Evolutionary conservation across 2,888 invertebrate genomes (phyloP).

Genomic region (Cataglyphis altisquamis): DNA sequence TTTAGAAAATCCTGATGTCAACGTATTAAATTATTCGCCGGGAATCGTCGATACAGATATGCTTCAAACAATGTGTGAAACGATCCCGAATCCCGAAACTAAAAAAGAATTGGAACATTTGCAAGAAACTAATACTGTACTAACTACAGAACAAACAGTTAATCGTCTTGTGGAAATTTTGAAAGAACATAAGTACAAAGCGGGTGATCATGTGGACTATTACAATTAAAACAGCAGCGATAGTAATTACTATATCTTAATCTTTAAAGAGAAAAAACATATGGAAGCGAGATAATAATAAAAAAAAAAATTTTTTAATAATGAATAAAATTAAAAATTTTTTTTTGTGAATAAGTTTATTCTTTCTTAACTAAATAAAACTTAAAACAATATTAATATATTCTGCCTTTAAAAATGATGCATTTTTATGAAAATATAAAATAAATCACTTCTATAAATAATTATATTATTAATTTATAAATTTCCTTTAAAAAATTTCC

Average conservation of each 20-base stretch:
- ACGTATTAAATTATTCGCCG: slow-evolving; percentile 96
- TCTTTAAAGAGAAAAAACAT: not conserved
- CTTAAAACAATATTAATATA: not conserved
- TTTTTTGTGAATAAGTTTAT: not conserved
- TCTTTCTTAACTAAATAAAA: not conserved
- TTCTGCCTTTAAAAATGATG: not conserved
- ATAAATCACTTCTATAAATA: not conserved
- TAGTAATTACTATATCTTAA: not conserved
- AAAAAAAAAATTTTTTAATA: no score
- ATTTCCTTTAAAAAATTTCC: not conserved
- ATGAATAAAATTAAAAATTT: no score
- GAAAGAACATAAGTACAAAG: slow-evolving; percentile 90
- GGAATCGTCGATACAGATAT: slow-evolving; percentile 97
- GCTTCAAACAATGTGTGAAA: slow-evolving; percentile 90
- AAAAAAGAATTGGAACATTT: slow-evolving; percentile 89
- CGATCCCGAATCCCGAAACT: slow-evolving; percentile 89
- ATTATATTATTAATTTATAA: slow-evolving; percentile 4
- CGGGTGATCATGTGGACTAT: slow-evolving; percentile 95
- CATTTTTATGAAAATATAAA: not conserved
- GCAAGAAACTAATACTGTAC: slow-evolving; percentile 88
- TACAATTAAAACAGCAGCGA: slow-evolving; percentile 84
- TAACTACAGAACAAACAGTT: slow-evolving; percentile 92
- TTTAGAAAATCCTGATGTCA: slow-evolving; percentile 91
- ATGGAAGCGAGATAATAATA: not conserved
- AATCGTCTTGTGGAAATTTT: slow-evolving; percentile 91